Conservation (phyloP, 2,888 invertebrate species). For the Entomobrya proxima region DNA sequence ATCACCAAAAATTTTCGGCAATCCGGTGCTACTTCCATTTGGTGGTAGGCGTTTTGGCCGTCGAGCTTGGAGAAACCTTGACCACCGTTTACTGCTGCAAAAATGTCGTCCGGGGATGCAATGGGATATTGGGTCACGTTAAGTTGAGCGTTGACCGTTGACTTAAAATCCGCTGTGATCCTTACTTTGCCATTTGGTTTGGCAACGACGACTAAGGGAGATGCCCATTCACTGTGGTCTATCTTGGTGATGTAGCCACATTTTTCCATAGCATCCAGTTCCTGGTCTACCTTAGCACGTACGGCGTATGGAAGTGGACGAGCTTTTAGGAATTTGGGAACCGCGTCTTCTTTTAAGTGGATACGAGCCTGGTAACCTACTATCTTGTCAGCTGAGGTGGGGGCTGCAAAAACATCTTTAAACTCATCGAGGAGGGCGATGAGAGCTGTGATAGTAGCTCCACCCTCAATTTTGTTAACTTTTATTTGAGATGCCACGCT, state of each 20-base stretch:
- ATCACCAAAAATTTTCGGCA: neutral
- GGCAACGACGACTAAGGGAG: neutral
- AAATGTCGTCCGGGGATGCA: neutral
- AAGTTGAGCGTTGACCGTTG: too few species aligned
- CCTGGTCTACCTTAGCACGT: constrained; percentile 72
- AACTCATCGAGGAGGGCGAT: constrained; percentile 44
- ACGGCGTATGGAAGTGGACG: constrained; percentile 76
- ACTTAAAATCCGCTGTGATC: too few species aligned
- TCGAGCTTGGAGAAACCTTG: neutral
- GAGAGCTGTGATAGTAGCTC: neutral
- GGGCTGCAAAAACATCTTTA: constrained; percentile 46
- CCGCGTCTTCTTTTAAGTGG: constrained; percentile 73
- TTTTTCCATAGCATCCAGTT: neutral
- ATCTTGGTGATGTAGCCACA: neutral
- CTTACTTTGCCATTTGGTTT: too few species aligned
- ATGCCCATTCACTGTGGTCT: constrained; percentile 24
- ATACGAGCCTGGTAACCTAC: constrained; percentile 69
- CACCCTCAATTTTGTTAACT: neutral
- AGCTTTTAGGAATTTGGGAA: constrained; percentile 74
- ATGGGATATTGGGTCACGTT: too few species aligned
- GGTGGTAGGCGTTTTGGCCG: too few species aligned
- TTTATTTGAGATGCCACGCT: neutral
- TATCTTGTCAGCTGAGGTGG: constrained; percentile 46
- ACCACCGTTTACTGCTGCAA: neutral
- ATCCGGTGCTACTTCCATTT: neutral